A percentile compares a stretch with the other conserved stretches of the same genome.
These are phyloP conservation scores for Cinclus cinclus DNA, from an alignment of 2,113 vertebrate species.

Conservation along the genomic window DNA sequence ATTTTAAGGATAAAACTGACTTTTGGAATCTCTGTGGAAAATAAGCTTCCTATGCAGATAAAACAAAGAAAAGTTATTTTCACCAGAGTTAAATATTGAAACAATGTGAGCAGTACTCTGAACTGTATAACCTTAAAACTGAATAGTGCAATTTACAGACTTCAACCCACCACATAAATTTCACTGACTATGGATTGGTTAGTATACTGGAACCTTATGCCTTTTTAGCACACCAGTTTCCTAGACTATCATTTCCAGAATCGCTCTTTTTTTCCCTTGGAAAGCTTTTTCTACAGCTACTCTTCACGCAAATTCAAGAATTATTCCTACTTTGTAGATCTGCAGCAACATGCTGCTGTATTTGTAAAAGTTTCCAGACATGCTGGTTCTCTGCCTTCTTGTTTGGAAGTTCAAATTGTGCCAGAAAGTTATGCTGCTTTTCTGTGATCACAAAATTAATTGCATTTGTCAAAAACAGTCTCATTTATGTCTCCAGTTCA, in stretches of 20 bases:
- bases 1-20: neutral
- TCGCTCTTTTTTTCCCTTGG: neutral
- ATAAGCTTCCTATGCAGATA: neutral
- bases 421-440: neutral
- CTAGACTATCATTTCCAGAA: neutral
- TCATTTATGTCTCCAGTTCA: slow-evolving; percentile 18
- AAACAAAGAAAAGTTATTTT: neutral
- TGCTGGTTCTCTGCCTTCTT: neutral
- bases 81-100: neutral
- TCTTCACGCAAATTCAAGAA: neutral
- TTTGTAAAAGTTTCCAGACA: neutral
- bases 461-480: neutral
- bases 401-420: neutral
- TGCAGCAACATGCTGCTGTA: neutral
- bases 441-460: neutral
- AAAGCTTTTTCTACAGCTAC: neutral
- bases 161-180: neutral
- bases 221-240: neutral
- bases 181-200: neutral
- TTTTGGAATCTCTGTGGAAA: neutral
- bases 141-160: neutral
- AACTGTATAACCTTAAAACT: neutral
- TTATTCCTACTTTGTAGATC: neutral
- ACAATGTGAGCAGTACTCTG: neutral
- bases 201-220: neutral